Conservation (phyloP, 2,888 invertebrate species). For the Callyntrura sp. region DNA sequence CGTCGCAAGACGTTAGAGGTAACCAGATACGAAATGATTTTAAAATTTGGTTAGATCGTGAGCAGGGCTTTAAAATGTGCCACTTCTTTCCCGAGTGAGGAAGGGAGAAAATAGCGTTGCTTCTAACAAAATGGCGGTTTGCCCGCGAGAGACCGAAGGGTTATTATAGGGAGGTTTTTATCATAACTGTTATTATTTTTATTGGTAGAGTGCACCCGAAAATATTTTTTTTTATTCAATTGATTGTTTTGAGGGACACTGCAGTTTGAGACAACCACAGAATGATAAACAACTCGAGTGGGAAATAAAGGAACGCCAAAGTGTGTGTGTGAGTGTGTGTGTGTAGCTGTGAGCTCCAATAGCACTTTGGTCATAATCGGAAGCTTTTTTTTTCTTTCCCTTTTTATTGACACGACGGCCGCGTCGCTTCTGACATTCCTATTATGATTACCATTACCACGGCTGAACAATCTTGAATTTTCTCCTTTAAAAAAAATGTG, state of each 20-base stretch:
- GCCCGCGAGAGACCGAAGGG: background rate
- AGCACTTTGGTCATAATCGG: conserved; percentile 18
- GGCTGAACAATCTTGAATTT: background rate
- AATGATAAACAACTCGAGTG: conserved; percentile 75
- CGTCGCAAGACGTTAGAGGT: no score
- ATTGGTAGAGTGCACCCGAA: background rate
- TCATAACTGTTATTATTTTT: conserved; percentile 8
- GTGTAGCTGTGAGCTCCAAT: background rate
- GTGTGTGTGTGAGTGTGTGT: no score
- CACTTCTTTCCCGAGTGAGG: no score
- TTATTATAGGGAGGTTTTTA: background rate
- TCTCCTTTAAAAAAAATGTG: background rate
- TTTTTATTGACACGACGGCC: background rate
- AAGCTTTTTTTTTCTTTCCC: conserved; percentile 39
- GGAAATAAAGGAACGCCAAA: conserved; percentile 21
- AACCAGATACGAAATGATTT: conserved; percentile 38
- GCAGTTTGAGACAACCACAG: conserved; percentile 57
- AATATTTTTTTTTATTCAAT: conserved; percentile 7
- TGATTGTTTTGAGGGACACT: conserved; percentile 56
- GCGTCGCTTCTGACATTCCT: conserved; percentile 24
- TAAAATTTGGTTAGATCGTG: conserved; percentile 16
- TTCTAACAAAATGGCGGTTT: background rate
- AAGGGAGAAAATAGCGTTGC: background rate
- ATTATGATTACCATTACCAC: conserved; percentile 40
- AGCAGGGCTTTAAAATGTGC: background rate